Evolutionary conservation across 2,113 vertebrate species (phyloP).

Genomic region (Mustela lutreola): DNA sequence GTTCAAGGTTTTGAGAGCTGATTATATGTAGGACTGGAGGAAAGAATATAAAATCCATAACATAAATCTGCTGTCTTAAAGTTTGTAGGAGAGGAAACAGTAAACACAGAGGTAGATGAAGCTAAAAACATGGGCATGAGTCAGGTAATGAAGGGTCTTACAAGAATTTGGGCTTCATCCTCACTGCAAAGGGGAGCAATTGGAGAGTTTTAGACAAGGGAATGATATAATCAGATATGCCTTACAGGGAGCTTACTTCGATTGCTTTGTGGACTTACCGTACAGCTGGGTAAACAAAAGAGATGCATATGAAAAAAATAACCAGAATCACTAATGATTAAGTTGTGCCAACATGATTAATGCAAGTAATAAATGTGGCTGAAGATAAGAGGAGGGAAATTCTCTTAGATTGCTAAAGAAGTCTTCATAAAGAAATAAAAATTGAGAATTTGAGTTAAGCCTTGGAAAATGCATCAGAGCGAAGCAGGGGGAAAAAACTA

Average conservation of each 20-base stretch:
- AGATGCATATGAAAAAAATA: conserved; percentile 67
- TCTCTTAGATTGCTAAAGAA: conserved; percentile 64
- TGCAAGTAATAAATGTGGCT: conserved; percentile 74
- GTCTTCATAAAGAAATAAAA: conserved; percentile 59
- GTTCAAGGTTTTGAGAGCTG: neutral
- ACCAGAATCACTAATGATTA: conserved; percentile 74
- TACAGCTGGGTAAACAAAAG: conserved; percentile 69
- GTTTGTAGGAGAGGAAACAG: neutral
- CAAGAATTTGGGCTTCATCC: neutral
- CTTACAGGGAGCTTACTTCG: neutral
- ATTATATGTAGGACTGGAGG: neutral
- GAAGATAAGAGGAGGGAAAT: conserved; percentile 70
- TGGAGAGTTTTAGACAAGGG: neutral
- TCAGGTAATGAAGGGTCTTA: neutral
- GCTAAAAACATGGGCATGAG: neutral
- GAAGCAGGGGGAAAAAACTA: neutral
- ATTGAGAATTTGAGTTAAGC: conserved; percentile 67
- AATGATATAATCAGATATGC: conserved; percentile 10
- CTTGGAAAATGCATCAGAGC: conserved; percentile 63
- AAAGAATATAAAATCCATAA: neutral
- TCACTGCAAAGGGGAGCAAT: neutral
- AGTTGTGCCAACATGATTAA: conserved; percentile 79
- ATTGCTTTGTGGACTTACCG: conserved; percentile 21
- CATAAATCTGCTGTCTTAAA: neutral
- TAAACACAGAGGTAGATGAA: neutral